These are phyloP conservation scores for Chiloscyllium punctatum DNA, from an alignment of 2,797 vertebrate species.

Conservation along the genomic window DNA sequence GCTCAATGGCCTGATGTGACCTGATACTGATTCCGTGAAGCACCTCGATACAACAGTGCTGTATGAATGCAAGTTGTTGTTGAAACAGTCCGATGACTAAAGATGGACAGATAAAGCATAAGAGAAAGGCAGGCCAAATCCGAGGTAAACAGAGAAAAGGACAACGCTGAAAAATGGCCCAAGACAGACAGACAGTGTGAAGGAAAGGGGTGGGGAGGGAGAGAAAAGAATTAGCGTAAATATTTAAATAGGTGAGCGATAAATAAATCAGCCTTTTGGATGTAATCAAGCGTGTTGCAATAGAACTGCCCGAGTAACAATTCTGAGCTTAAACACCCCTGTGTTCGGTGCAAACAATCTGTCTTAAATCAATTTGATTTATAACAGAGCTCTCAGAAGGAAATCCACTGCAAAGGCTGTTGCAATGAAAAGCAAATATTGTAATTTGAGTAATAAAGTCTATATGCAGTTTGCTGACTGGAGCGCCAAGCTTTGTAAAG, in stretches of 20 bases:
- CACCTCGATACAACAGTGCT: background rate
- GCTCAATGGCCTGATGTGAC: too few relatives aligned
- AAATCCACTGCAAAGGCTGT: constrained; percentile 50
- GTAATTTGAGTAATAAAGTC: constrained; percentile 74
- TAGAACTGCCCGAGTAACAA: background rate
- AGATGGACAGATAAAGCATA: background rate
- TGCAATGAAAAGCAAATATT: constrained; percentile 69
- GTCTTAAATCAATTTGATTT: constrained; percentile 67
- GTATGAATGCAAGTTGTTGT: background rate
- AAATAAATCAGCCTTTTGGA: constrained; percentile 31
- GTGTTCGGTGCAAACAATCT: constrained; percentile 44
- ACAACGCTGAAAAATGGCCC: background rate
- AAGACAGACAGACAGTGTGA: background rate
- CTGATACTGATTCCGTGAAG: background rate
- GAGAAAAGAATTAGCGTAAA: background rate
- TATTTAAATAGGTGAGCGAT: constrained; percentile 31
- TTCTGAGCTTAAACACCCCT: background rate
- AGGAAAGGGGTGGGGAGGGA: background rate
- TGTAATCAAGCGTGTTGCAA: constrained; percentile 4
- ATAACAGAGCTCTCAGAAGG: constrained; percentile 42
- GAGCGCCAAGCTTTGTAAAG: constrained; percentile 54
- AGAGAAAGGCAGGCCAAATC: background rate
- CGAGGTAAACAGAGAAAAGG: background rate
- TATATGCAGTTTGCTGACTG: constrained; percentile 59
- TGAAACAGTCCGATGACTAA: background rate